Evolutionary conservation across 2,888 invertebrate species (phyloP).

Genomic region (Diplolepis rosae): DNA sequence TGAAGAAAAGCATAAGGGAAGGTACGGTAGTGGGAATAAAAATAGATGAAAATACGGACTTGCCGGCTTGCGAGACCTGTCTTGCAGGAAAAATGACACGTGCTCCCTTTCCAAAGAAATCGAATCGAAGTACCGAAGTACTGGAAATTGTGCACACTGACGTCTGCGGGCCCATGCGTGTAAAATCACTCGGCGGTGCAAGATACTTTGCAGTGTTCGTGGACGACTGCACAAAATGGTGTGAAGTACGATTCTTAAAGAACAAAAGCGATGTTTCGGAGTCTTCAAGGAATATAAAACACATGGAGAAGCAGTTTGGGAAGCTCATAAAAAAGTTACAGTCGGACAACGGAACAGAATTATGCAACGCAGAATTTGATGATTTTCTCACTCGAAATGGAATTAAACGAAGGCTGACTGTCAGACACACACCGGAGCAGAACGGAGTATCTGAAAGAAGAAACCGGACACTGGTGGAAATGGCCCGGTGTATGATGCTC

Average conservation of each 20-base stretch:
- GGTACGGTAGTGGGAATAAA: no score
- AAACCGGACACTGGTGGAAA: no score
- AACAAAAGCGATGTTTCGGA: conserved; percentile 40
- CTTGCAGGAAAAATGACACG: conserved; percentile 31
- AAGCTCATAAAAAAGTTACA: conserved; percentile 45
- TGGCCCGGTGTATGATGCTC: background rate
- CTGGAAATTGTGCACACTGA: no score
- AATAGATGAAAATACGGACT: no score
- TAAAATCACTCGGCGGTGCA: no score
- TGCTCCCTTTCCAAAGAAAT: conserved; percentile 37
- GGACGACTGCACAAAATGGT: conserved; percentile 49
- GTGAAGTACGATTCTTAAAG: conserved; percentile 42
- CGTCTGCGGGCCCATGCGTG: no score
- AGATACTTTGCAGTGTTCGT: conserved; percentile 51
- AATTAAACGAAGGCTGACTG: no score
- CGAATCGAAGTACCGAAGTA: no score
- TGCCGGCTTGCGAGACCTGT: conserved; percentile 32
- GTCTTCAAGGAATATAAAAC: conserved; percentile 45
- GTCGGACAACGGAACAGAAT: no score
- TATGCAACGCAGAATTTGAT: no score
- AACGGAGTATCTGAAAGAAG: no score
- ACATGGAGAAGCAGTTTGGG: conserved; percentile 42
- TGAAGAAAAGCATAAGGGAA: background rate
- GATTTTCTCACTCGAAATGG: no score
- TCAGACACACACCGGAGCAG: conserved; percentile 21